Percentiles rank a stretch among this genome's conserved stretches.
Evolutionary conservation across 2,888 invertebrate species (phyloP).

Genomic region (Conistra vaccinii): DNA sequence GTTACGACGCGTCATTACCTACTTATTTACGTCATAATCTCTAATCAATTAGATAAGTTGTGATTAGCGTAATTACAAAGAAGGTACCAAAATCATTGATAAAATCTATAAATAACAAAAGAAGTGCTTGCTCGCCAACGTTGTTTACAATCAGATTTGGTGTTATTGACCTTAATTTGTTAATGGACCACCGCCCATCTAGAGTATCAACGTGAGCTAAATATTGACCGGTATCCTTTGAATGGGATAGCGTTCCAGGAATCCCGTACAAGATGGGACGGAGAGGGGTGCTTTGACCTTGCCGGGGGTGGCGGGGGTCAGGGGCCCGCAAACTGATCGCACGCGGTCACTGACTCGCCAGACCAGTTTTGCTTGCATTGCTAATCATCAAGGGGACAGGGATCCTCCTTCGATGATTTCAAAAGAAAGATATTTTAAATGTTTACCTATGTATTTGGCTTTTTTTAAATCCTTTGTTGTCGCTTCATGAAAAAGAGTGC

Average conservation of each 20-base stretch:
- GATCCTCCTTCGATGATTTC: conserved; percentile 23
- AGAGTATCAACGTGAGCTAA: conserved; percentile 11
- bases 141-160: conserved; percentile 26
- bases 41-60: conserved; percentile 6
- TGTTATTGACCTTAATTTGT: conserved; percentile 42
- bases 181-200: background rate
- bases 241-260: conserved; percentile 76
- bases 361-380: conserved; percentile 80
- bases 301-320: conserved; percentile 77
- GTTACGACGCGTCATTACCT: conserved; percentile 9
- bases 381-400: conserved; percentile 62
- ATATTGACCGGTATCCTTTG: conserved; percentile 61
- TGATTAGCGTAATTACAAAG: conserved; percentile 16
- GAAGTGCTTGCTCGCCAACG: background rate
- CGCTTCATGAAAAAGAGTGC: conserved; percentile 4
- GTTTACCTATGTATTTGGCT: conserved; percentile 1
- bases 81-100: conserved; percentile 10
- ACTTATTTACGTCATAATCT: conserved; percentile 21
- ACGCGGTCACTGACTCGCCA: conserved; percentile 84
- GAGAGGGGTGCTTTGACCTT: conserved; percentile 85
- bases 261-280: conserved; percentile 73
- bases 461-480: conserved; percentile 23
- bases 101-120: background rate
- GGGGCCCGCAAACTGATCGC: conserved; percentile 72
- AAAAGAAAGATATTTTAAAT: conserved; percentile 27